phyloP scores from a whole-genome alignment of 1,140 invertebrate genomes.

The Sycophaga agraensis region DNA sequence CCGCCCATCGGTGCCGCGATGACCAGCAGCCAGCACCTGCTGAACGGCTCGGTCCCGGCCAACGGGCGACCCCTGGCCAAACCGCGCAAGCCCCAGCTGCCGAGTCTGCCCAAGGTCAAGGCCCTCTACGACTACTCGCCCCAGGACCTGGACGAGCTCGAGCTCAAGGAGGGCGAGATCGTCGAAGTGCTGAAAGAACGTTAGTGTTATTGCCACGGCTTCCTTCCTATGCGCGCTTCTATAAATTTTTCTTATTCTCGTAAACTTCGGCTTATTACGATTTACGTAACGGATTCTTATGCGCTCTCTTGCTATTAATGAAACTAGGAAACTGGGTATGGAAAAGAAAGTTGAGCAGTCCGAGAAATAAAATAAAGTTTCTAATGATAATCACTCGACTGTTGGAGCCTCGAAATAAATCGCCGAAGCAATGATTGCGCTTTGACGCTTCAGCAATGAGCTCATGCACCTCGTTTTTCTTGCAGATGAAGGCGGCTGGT shows the following conservation, averaged over 20 bases:
- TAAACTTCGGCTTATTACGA: too few species aligned
- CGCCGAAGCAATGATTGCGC: too few species aligned
- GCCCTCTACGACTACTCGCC: slow-evolving; percentile 71
- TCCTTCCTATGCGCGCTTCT: too few species aligned
- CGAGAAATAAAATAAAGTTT: too few species aligned
- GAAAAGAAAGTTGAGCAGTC: too few species aligned
- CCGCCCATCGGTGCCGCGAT: slow-evolving; percentile 22
- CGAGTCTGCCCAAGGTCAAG: slow-evolving; percentile 60
- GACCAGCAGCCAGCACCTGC: slow-evolving; percentile 42
- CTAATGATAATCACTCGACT: too few species aligned
- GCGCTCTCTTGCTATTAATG: too few species aligned
- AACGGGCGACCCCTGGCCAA: slow-evolving; percentile 43
- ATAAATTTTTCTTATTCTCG: too few species aligned
- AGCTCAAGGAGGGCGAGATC: slow-evolving; percentile 65
- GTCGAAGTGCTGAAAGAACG: slow-evolving; percentile 70
- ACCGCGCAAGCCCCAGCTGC: slow-evolving; percentile 42
- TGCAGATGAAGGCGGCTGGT: slow-evolving; percentile 73
- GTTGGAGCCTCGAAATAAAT: too few species aligned
- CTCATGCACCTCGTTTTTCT: slow-evolving; percentile 19
- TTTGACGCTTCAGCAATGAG: not conserved
- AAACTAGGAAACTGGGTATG: not conserved
- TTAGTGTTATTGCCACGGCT: too few species aligned
- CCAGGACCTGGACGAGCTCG: slow-evolving; percentile 70
- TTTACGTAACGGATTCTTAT: too few species aligned
- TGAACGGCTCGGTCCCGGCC: not conserved